Percentiles rank a stretch among this genome's conserved stretches.
Conservation (phyloP, 2,888 invertebrate genomes). For the Drosophila incognita region DNA sequence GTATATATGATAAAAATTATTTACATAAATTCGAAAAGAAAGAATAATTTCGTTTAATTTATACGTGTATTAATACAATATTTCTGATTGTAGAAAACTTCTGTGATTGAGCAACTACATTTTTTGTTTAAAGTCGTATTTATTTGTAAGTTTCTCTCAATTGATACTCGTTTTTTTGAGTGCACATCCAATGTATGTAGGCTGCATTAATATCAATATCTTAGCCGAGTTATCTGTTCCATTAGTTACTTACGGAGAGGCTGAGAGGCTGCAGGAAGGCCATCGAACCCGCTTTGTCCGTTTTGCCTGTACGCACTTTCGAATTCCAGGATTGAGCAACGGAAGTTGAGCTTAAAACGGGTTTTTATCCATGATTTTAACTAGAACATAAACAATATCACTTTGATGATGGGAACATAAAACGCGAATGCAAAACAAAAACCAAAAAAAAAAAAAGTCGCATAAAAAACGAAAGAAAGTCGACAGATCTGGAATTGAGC, state of each 20-base stretch:
- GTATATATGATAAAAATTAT: neutral
- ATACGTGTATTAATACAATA: neutral
- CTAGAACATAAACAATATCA: slow-evolving; percentile 71
- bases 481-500: slow-evolving; percentile 73
- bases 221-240: slow-evolving; percentile 28
- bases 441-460: slow-evolving; percentile 5
- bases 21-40: neutral
- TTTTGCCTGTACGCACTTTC: slow-evolving; percentile 24
- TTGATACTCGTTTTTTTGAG: neutral
- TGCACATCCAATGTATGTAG: slow-evolving; percentile 7
- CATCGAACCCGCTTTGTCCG: slow-evolving; percentile 33
- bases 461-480: slow-evolving; percentile 70
- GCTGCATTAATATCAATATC: slow-evolving; percentile 46
- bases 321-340: slow-evolving; percentile 54
- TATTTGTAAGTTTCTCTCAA: neutral
- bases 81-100: neutral
- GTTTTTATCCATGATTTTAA: slow-evolving; percentile 54
- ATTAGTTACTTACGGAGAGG: slow-evolving; percentile 9
- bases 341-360: slow-evolving; percentile 54
- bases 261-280: neutral
- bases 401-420: slow-evolving; percentile 17
- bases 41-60: neutral
- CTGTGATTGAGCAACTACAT: neutral
- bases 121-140: neutral
- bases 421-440: slow-evolving; percentile 25